Evolutionary conservation across 2,888 invertebrate species (phyloP), one percentile per base, ranked within the genome.

Genomic region (Andrena flavipes): DNA sequence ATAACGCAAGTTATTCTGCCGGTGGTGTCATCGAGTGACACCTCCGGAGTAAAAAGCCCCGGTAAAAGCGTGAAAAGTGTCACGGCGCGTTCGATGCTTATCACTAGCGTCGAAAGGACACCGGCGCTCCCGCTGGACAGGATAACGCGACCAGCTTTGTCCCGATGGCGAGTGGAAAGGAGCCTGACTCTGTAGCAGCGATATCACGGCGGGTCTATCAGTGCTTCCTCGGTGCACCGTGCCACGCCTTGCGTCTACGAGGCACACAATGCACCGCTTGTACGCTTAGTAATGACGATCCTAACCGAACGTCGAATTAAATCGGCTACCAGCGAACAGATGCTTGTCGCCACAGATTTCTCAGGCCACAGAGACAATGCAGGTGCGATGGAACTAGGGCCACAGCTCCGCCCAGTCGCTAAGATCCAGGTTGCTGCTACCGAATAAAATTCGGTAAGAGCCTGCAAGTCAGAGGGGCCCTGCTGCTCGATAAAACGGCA

Each of bases 241-340:
- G 90, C 89, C 91, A 90, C 91, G 91, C 91, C 91, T 91, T 84
- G 78, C 73, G 48, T 77, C 86, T 75, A 69, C 83, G 76, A 74
- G 74, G 80, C 71, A 54, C 60, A 79, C 80, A 63, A 83, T 76
- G 79, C 77, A 51, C 51, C 80, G 26, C 23, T n/a, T 29, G 49
- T 26, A 42, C 42, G 62, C 49, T 30, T 20, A 8, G 59, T 51
- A 70, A 77, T 42, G 77, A 70, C 78, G 69, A 56, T 64, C 63
- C 29, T 80, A 60, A 67, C 26, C 35, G 42, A 29, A 33, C 33
- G 56, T 63, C 51, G 65, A 60, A 80, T 80, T 71, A 60, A 62
- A 51, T 67, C 16, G 62, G 60, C 51, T 29, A 33, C 42, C 42
- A 48, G 8, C 10, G 30, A 4, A 7, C 60, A 3, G 74, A 77